phyloP scores from a whole-genome alignment of 2,888 invertebrate genomes.

The Drosophila subsilvestris region DNA sequence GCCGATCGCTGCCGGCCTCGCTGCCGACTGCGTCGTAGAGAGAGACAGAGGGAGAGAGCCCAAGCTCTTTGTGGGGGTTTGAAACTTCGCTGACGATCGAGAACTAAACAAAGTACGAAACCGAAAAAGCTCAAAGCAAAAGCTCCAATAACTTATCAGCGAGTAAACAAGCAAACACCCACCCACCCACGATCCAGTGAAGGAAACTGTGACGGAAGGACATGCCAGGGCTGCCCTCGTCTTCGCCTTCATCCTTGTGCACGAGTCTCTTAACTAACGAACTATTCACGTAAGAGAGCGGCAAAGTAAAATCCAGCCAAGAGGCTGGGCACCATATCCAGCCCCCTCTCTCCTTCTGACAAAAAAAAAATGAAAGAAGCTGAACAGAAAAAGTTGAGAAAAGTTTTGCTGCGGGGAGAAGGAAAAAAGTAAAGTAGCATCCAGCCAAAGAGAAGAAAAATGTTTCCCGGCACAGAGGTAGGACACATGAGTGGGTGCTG shows the following conservation, averaged over 20 bases:
- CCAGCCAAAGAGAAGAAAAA: slow-evolving; percentile 39
- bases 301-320: slow-evolving; percentile 5
- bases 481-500: background rate
- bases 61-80: background rate
- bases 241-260: background rate
- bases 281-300: slow-evolving; percentile 34
- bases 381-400: slow-evolving; percentile 44
- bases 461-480: slow-evolving; percentile 14
- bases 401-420: slow-evolving; percentile 33
- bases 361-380: background rate
- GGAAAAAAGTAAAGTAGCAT: slow-evolving; percentile 6
- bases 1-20: background rate
- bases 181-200: background rate
- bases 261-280: slow-evolving; percentile 22
- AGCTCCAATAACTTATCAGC: background rate
- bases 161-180: background rate
- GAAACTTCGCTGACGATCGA: background rate
- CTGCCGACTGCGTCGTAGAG: background rate
- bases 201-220: background rate
- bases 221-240: background rate
- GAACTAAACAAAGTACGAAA: background rate
- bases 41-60: background rate
- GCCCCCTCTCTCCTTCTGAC: background rate
- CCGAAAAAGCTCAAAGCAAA: background rate
- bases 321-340: background rate